Conservation (phyloP, 1,140 invertebrate genomes). For the Bombyx mori region ASM3026992v2 NC_085119.1:11212001-11212500, state of each 20-base stretch:
- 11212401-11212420: conserved; percentile 62
- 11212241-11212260: conserved; percentile 23
- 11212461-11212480: conserved; percentile 1
- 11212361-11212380: conserved; percentile 69
- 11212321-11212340: conserved; percentile 59
- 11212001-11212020: too few species aligned
- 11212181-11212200: too few species aligned
- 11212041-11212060: too few species aligned
- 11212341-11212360: conserved; percentile 66
- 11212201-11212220: too few species aligned
- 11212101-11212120: too few species aligned
- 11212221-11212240: too few species aligned
- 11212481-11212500: not conserved
- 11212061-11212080: too few species aligned
- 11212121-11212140: too few species aligned
- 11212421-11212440: conserved; percentile 3
- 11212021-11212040: too few species aligned
- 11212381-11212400: conserved; percentile 43
- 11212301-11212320: conserved; percentile 64
- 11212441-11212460: conserved; percentile 4
- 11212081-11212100: too few species aligned
- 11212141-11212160: too few species aligned
- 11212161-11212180: too few species aligned
- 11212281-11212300: conserved; percentile 69
- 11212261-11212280: conserved; percentile 51